phyloP scores from a whole-genome alignment of 2,888 invertebrate species.

The Exocentrus adspersus region DNA sequence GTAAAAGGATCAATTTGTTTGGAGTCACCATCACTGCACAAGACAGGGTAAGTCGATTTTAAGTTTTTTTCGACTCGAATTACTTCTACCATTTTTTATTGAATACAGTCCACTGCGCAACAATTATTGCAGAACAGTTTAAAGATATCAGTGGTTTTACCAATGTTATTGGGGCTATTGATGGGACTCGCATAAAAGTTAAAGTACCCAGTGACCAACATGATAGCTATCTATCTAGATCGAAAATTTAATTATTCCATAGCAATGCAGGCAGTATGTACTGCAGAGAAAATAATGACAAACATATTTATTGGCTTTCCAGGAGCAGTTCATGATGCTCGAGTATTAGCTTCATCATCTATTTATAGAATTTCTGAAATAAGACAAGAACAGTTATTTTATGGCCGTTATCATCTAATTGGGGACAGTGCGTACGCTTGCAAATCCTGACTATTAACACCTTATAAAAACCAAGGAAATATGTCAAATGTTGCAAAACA shows the following conservation, averaged over 20 bases:
- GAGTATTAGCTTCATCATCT: background rate
- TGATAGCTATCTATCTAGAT: conserved; percentile 16
- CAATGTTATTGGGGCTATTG: conserved; percentile 14
- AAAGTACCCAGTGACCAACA: conserved; percentile 7
- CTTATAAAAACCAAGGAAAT: background rate
- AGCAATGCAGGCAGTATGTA: conserved; percentile 2
- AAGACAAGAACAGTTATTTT: background rate
- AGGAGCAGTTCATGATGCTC: background rate
- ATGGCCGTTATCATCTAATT: background rate
- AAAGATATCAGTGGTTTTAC: too few species aligned
- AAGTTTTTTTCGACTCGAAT: too few species aligned
- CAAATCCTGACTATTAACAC: background rate
- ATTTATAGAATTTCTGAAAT: background rate
- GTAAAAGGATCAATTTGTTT: too few species aligned
- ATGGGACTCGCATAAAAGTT: conserved; percentile 5
- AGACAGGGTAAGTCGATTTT: too few species aligned
- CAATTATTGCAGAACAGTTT: too few species aligned
- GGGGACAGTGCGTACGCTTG: background rate
- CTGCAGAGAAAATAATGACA: background rate
- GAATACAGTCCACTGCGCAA: too few species aligned
- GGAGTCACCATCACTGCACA: too few species aligned
- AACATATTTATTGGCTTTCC: background rate
- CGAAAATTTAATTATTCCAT: background rate
- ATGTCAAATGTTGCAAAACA: background rate
- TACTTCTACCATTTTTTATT: too few species aligned